These are phyloP conservation scores for Polia nebulosa DNA, from an alignment of 2,888 invertebrate species.

Conservation along the genomic window DNA sequence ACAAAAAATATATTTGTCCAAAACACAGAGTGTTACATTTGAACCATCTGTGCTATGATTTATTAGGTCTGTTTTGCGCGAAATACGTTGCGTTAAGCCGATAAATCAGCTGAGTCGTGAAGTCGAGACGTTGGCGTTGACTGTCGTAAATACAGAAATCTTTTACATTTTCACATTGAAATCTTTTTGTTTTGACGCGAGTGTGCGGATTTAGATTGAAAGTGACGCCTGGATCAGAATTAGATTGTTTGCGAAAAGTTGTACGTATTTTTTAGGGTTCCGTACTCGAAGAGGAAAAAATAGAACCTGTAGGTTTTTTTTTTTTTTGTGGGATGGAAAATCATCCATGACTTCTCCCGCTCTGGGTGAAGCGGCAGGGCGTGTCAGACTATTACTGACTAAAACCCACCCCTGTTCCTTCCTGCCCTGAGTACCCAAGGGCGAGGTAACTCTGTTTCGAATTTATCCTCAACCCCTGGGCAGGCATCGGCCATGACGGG, in stretches of 20 bases:
- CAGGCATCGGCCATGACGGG: no score
- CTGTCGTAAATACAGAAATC: slow-evolving; percentile 74
- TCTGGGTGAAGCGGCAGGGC: no score
- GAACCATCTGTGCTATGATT: slow-evolving; percentile 80
- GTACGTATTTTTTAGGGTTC: background rate
- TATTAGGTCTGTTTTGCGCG: slow-evolving; percentile 76
- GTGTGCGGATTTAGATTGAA: slow-evolving; percentile 17
- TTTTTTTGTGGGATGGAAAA: no score
- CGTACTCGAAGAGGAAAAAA: background rate
- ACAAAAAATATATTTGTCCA: slow-evolving; percentile 60
- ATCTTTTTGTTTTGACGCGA: slow-evolving; percentile 42
- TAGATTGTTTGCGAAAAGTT: slow-evolving; percentile 1
- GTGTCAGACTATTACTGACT: no score
- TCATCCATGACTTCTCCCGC: no score
- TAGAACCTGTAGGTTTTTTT: no score
- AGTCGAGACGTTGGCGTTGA: slow-evolving; percentile 63
- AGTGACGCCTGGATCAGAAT: background rate
- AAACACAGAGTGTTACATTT: slow-evolving; percentile 72
- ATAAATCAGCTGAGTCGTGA: slow-evolving; percentile 71
- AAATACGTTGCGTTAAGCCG: slow-evolving; percentile 67
- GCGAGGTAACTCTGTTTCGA: no score
- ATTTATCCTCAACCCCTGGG: no score
- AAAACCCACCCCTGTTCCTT: no score
- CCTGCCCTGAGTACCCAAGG: no score
- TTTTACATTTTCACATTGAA: slow-evolving; percentile 60